These are phyloP conservation scores for Thysanoteuthis rhombus DNA, from an alignment of 2,888 invertebrate species.

Conservation along the genomic window DNA sequence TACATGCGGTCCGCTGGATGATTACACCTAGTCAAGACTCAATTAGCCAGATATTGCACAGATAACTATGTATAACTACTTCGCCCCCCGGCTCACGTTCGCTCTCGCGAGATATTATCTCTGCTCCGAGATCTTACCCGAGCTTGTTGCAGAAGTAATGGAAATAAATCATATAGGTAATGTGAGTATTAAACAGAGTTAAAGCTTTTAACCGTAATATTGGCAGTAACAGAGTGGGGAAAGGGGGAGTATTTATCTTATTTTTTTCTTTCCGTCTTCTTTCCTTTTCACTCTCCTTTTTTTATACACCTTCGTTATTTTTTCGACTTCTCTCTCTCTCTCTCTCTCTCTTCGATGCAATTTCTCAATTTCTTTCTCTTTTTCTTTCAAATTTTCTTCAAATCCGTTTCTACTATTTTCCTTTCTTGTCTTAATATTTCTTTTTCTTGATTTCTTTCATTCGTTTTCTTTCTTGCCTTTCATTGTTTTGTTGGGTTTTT, in stretches of 20 bases:
- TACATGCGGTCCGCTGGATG: not conserved
- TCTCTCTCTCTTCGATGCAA: not conserved
- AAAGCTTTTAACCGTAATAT: not conserved
- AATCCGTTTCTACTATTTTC: not conserved
- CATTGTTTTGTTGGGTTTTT: not conserved
- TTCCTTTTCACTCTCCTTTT: not conserved
- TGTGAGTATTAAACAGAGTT: not conserved
- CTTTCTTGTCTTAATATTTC: not conserved
- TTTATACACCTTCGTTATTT: not conserved
- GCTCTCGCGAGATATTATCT: conserved; percentile 16
- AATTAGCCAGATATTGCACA: conserved; percentile 12
- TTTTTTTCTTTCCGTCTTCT: not conserved
- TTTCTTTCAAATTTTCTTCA: not conserved
- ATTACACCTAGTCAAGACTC: conserved; percentile 12
- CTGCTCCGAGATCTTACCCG: not conserved
- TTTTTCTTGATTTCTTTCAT: not conserved
- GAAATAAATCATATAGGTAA: not conserved
- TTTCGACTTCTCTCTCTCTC: not conserved
- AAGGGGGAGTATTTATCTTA: not conserved
- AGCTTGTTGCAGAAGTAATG: not conserved
- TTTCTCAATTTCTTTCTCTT: too few species aligned
- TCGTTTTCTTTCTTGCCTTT: not conserved
- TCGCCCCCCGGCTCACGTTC: not conserved
- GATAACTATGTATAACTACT: not conserved
- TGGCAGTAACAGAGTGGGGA: not conserved